Evolutionary conservation across 2,888 invertebrate species (phyloP), one percentile per base, ranked within the genome.

Genomic region (Craniophora ligustri): DNA sequence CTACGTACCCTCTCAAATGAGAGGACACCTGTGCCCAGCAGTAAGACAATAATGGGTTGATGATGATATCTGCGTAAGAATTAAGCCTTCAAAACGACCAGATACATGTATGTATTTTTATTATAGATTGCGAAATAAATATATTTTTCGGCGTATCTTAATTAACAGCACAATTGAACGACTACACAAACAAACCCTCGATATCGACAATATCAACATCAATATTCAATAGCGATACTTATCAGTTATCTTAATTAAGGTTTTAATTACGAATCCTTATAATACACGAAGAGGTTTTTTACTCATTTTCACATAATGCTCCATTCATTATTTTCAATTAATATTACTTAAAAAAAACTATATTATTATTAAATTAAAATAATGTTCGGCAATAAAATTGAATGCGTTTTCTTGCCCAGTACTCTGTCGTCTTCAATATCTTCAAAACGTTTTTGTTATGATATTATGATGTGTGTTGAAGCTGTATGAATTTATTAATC

Each of bases 171-270:
- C 0, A 15, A 41, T 28, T 48, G 40, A 6, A 10, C 36, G 42
- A 38, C 46, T 44, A 53, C 5, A 23, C 54, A 65, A 59, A 65
- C 14, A 53, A 48, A 45, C 16, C 3, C 36, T 65, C 36, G 53
- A 48, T 28, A 8, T 30, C 32, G n/a, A 44, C 35, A 28, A 65
- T 47, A 59, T 40, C 40, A 23, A 7, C 31, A 31, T 41, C 19
- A 16, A 59, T 59, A 54, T 32, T 14, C 35, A 14, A 34, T 45
- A 53, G 44, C 35, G 23, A 30, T 15, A 23, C 59, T 63, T 65
- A 64, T 64, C 47, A 45, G 13, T 30, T 7, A 59, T 59, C 66
- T 64, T 64, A 59, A 65, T 59, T 34, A 54, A 11, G 0, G 3
- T 7, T 14, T 46, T 58, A 62, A 62, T 42, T 50, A 31, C 59